Evolutionary conservation across 2,113 vertebrate genomes (phyloP), one percentile per base, ranked within the genome.

Genomic region (Aix galericulata): DNA sequence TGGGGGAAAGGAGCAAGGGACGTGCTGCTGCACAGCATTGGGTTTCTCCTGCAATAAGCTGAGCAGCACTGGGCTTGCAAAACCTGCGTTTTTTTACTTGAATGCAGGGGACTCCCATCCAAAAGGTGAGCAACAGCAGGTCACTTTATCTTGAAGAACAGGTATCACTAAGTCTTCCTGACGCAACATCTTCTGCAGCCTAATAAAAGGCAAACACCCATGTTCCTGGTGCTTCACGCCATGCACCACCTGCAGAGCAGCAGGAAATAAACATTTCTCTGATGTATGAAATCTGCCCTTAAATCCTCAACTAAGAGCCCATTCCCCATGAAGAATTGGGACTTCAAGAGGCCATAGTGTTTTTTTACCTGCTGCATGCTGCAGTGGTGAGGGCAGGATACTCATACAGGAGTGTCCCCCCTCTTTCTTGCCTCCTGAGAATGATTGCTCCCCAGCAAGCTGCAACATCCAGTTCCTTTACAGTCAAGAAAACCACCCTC

Each of bases 381-480:
- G 1, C 55, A 26, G 46, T 1, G 1, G 25, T 1, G 1, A 48
- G 26, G 21, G 38, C 34, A 44, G 52, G 78, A 38, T 17, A 50
- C 5, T 64, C 1, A 3, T 29, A 2, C 0, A 6, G 55, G 55
- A 29, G 31, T 0, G 0, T 10, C 40, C 34, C 46, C 63, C 42
- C 62, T 52, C 75, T 31, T 62, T 68, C 50, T 82, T 46, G 10
- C 16, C 38, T 77, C 50, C 60, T 1, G 0, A 6, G 1, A 32
- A 29, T 2, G 0, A 38, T 56, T 50, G 2, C 21, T 11, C 17
- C 26, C 71, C 16, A n/a, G 23, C 48, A n/a, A 58, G n/a, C 50
- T 0, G 0, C 63, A 27, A n/a, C 55, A 17, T 10, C 38, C n/a
- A 0, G 1, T 11, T n/a, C 27, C n/a, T 46, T 23, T 5, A 32